phyloP scores from a whole-genome alignment of 2,888 invertebrate species.

The Cataglyphis cursor region DNA sequence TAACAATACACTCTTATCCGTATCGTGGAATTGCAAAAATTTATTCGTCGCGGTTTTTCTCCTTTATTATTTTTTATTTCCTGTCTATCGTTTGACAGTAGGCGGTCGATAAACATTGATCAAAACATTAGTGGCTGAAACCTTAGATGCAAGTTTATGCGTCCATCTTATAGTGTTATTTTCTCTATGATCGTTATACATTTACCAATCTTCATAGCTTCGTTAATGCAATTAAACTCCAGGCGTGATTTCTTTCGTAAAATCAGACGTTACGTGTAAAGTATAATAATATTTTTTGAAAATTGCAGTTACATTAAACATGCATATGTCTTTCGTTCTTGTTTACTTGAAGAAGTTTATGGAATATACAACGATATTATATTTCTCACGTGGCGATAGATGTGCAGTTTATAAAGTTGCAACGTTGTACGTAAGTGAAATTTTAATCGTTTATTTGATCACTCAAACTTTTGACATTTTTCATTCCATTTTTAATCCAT shows the following conservation, averaged over 20 bases:
- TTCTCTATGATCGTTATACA: background rate
- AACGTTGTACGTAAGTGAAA: background rate
- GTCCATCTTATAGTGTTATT: background rate
- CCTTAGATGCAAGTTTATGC: background rate
- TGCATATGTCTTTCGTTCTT: background rate
- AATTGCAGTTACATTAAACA: background rate
- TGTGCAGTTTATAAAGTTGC: background rate
- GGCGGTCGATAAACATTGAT: background rate
- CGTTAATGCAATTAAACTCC: background rate
- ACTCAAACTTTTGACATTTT: background rate
- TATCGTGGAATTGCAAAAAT: slow-evolving; percentile 54
- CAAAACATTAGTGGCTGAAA: background rate
- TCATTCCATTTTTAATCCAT: background rate
- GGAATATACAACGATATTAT: background rate
- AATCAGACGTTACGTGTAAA: background rate
- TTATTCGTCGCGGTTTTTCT: slow-evolving; percentile 50
- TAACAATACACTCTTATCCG: slow-evolving; percentile 58
- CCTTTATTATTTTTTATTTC: slow-evolving; percentile 15
- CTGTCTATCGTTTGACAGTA: background rate
- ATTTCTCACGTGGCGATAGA: background rate
- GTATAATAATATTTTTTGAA: background rate
- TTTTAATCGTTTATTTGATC: background rate
- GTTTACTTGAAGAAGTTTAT: background rate
- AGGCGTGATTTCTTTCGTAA: background rate
- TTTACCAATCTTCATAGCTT: background rate